phyloP scores from a whole-genome alignment of 2,797 vertebrate genomes.

The Chlorospingus semifuscus region DNA sequence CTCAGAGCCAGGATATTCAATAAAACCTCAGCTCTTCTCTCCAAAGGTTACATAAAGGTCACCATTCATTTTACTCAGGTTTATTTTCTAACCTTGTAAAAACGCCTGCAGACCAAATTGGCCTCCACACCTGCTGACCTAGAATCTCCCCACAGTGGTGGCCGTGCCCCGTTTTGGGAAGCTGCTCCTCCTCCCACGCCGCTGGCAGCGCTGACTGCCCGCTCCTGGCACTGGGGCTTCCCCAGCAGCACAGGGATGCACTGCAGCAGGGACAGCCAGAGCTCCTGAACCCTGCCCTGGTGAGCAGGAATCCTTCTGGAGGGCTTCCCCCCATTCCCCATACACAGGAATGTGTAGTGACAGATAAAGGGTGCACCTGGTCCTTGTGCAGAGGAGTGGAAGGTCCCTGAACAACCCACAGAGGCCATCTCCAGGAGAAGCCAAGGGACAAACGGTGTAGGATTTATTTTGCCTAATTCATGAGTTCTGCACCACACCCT shows the following conservation, averaged over 20 bases:
- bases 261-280: neutral
- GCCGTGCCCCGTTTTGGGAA: neutral
- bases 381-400: neutral
- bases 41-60: constrained; percentile 58
- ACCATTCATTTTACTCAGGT: constrained; percentile 46
- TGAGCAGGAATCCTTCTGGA: neutral
- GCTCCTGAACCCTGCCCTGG: neutral
- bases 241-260: neutral
- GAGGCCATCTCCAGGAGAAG: neutral
- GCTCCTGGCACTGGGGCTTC: rapidly evolving
- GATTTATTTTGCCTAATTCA: neutral
- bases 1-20: neutral
- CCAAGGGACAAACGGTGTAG: neutral
- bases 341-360: rapidly evolving
- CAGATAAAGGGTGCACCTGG: neutral
- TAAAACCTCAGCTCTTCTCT: constrained; percentile 34
- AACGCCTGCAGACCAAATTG: constrained; percentile 44
- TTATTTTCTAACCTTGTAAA: constrained; percentile 61
- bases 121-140: constrained; percentile 55
- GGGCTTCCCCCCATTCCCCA: neutral
- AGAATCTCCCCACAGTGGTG: neutral
- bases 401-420: rapidly evolving
- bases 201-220: neutral
- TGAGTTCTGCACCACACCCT: neutral
- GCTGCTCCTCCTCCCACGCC: neutral